Conservation (phyloP, 2,888 invertebrate species). For the Scaptomyza cyrtandrae region DNA sequence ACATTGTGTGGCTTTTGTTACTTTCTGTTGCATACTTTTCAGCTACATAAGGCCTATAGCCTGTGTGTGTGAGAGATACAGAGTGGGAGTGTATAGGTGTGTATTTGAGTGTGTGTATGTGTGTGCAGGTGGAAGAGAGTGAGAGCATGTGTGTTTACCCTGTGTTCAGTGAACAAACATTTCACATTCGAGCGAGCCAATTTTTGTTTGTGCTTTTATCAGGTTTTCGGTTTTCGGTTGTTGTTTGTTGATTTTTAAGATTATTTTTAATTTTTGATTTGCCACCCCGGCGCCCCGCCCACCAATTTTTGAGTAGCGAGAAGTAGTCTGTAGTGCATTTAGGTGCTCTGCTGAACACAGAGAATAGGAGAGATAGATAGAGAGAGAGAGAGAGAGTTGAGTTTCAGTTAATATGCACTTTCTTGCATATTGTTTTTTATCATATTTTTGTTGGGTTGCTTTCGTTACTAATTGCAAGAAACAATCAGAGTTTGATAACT, state of each 20-base stretch:
- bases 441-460: slow-evolving; percentile 42
- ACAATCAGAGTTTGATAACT: slow-evolving; percentile 77
- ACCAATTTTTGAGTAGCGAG: slow-evolving; percentile 55
- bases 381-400: slow-evolving; percentile 3
- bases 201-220: slow-evolving; percentile 38
- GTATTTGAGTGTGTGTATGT: slow-evolving; percentile 15
- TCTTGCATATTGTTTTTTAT: slow-evolving; percentile 8
- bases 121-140: slow-evolving; percentile 18
- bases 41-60: slow-evolving; percentile 59
- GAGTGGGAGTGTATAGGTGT: slow-evolving; percentile 2
- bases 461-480: slow-evolving; percentile 60
- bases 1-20: slow-evolving; percentile 24
- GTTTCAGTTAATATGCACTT: slow-evolving; percentile 61
- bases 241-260: slow-evolving; percentile 17
- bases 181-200: slow-evolving; percentile 64
- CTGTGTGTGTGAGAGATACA: slow-evolving; percentile 2
- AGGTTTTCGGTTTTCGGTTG: slow-evolving; percentile 17
- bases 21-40: slow-evolving; percentile 60
- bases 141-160: slow-evolving; percentile 43
- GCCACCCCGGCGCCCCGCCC: slow-evolving; percentile 55
- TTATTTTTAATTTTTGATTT: slow-evolving; percentile 37
- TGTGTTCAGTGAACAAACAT: slow-evolving; percentile 78
- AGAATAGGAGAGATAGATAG: slow-evolving; percentile 44
- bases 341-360: slow-evolving; percentile 74
- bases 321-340: slow-evolving; percentile 36